Base-by-base conservation (phyloP, 2,113 vertebrate genomes). In the Hippocampus zosterae region DNA sequence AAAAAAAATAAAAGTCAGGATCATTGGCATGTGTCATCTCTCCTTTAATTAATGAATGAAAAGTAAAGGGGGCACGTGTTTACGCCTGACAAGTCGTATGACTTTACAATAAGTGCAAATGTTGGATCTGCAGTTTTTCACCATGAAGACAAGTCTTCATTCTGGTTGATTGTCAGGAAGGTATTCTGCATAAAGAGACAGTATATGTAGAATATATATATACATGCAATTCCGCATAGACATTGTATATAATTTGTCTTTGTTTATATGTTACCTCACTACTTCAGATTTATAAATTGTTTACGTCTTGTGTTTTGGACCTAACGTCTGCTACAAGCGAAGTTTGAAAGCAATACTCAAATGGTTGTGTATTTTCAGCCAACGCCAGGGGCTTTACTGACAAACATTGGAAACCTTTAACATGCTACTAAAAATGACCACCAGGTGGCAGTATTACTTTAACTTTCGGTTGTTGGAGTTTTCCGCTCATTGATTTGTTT, bases 1-100 rank as follows among this genome's bases (percentile, higher is more conserved):
- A 76, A 75, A 84, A 88, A 86, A 79, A 82, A 88, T 44, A 88
- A 16, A 50, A 87, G 78, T 84, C 72, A 64, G 77, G 71, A 86
- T 70, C 81, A 84, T 81, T 67, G 70, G 37, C 66, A 0, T 18
- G 67, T 69, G 75, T 84, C 65, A 65, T 82, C 1, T 84, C 13
- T 86, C 3, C 53, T 66, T 55, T 37, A 33, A 67, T 64, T 4
- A 16, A n/a, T 27, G 15, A 42, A n/a, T 3, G 2, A 11, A 21
- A 4, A 3, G 18, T 5, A 8, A 25, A 23, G 19, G 41, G 23
- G 1, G 11, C 1, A 15, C 1, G 13, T 33, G 12, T 59, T 29
- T 29, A 25, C 16, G 16, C 46, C 5, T 50, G 21, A 50, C 5
- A 50, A 50, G 48, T 19, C 6, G 8, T 16, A 16, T 48, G 18